phyloP scores from a whole-genome alignment of 2,888 invertebrate genomes.

The Troides aeacus region DNA sequence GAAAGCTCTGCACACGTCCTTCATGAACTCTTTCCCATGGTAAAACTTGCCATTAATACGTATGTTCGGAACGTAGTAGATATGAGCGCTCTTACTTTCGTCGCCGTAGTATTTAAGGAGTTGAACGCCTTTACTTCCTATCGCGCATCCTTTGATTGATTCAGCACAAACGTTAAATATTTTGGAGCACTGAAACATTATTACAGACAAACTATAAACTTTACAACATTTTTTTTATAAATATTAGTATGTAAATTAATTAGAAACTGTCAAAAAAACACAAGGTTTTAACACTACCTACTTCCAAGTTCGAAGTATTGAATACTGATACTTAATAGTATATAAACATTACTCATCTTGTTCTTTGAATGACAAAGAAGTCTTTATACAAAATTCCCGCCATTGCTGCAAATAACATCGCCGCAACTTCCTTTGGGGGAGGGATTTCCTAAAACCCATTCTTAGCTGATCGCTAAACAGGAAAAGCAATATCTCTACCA shows the following conservation, averaged over 20 bases:
- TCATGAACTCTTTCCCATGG: slow-evolving; percentile 39
- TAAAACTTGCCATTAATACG: slow-evolving; percentile 45
- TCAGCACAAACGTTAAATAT: slow-evolving; percentile 15
- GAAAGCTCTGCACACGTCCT: slow-evolving; percentile 48
- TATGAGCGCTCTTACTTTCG: slow-evolving; percentile 42
- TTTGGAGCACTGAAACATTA: slow-evolving; percentile 15
- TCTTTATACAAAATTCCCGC: too few relatives aligned
- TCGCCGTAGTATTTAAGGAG: slow-evolving; percentile 48
- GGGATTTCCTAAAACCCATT: too few relatives aligned
- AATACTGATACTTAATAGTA: too few relatives aligned
- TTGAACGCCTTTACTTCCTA: slow-evolving; percentile 40
- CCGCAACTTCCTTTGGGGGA: too few relatives aligned
- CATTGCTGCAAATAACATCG: too few relatives aligned
- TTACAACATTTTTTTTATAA: too few relatives aligned
- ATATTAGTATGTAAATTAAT: neutral
- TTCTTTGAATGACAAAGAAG: too few relatives aligned
- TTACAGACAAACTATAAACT: neutral
- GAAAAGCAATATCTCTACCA: too few relatives aligned
- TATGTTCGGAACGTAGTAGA: slow-evolving; percentile 42
- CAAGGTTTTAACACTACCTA: neutral
- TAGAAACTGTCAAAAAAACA: neutral
- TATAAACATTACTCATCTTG: too few relatives aligned
- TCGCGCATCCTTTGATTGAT: slow-evolving; percentile 40
- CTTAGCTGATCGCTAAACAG: too few relatives aligned
- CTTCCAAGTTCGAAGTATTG: too few relatives aligned